These are phyloP conservation scores for Caprella mutica DNA, from an alignment of 2,888 invertebrate genomes.

Conservation along the genomic window DNA sequence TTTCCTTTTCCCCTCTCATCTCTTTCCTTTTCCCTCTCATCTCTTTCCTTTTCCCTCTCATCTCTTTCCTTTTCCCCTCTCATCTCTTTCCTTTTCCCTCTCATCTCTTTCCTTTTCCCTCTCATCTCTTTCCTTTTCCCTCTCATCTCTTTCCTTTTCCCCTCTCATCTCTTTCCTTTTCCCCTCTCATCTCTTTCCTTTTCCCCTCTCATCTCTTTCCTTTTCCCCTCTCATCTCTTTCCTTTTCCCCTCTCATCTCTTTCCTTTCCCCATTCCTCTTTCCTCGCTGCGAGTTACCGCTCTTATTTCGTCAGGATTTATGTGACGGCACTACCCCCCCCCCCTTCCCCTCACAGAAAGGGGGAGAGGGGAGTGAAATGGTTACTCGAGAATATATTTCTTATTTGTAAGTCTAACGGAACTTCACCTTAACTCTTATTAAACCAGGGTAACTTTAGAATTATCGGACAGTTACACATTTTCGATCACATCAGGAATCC, in stretches of 20 bases:
- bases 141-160: background rate
- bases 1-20: background rate
- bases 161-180: background rate
- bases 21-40: background rate
- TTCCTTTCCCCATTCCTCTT: background rate
- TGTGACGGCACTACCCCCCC: slow-evolving; percentile 1
- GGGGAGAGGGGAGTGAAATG: no score
- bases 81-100: background rate
- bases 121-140: background rate
- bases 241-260: slow-evolving; percentile 2
- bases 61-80: background rate
- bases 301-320: slow-evolving; percentile 7
- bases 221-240: slow-evolving; percentile 1
- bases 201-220: background rate
- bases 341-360: background rate
- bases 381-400: no score
- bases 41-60: background rate
- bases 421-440: no score
- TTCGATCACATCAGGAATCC: no score
- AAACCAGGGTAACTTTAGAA: no score
- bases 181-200: slow-evolving; percentile 2
- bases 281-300: background rate
- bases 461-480: no score
- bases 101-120: background rate
- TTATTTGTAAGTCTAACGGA: no score